Base-by-base conservation (phyloP, 2,888 invertebrate genomes). In the Orthonevra nobilis region DNA sequence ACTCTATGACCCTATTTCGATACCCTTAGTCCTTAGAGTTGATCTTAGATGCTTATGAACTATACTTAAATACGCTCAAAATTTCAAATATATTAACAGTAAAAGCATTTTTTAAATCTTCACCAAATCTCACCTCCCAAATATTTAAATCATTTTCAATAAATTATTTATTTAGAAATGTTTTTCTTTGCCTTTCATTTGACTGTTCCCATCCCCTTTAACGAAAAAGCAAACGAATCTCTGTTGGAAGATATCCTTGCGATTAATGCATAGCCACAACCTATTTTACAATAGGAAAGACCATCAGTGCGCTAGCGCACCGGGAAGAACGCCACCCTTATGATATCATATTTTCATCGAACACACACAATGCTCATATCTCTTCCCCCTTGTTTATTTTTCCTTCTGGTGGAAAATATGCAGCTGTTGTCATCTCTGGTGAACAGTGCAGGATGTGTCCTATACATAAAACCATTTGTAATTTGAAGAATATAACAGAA, bases 341-440 rank as follows among this genome's bases (percentile, higher is more conserved):
- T 58, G 52, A 44, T 72, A 77, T 72, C 42, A 79, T 60, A 54
- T 79, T 72, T 73, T 73, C 60, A 79, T 72, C 23, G 17, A 72
- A 36, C 40, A 56, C 38, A 56, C 14, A 12, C 28, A 61, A 44
- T 36, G 14, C 32, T 2, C 26, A 63, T 30, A 42, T 6, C 4
- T 79, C 64, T 72, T 36, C 40, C 60, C 72, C 72, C 44, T 58
- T 77, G 64, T 77, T 70, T 77, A 77, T 79, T 73, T 66, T 72
- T 46, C 42, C 50, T 50, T 48, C 30, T 64, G 26, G 38, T 64
- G 61, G 66, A 74, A 72, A 79, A 34, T 23, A 34, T 79, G 79
- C 79, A 79, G 79, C 79, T 79, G 79, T 73, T 79, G 66, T 79
- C 66, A 79, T 79, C 54, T 79, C 54, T 64, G 44, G 48, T 52